Evolutionary conservation across 1,140 invertebrate species (phyloP), one percentile per base, ranked within the genome.

Genomic region (Drosophila persimilis): DNA sequence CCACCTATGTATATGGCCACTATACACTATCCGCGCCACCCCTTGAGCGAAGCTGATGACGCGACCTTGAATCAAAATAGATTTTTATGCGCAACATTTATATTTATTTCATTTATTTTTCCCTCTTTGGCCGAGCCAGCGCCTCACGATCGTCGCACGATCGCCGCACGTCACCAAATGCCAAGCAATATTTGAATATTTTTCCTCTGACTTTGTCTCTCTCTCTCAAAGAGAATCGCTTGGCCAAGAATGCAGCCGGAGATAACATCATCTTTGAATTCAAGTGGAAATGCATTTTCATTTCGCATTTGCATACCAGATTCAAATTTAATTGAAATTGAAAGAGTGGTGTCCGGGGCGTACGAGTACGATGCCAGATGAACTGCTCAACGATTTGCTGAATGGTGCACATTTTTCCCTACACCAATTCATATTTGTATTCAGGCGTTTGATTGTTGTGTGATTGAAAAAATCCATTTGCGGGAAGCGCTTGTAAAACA

Each of bases 11-110:
- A 20, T 20, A 20, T 20, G 20, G 20, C 9, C 59, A 45, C 20
- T 26, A 29, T 31, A 9, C 17, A 13, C 20, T 54, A 52, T 20
- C 22, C 57, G 54, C 29, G 57, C 60, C 45, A 58, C 53, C 53
- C 62, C 59, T 8, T 57, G 51, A 63, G 51, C 69, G 57, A 74
- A 73, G 74, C 67, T 85, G 78, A 78, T 81, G 81, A 88, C 70
- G 70, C 73, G 81, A 86, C 81, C 81, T 86, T 86, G 81, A 69
- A 86, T 81, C 24, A 61, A 86, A 86, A 86, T 86, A 86, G 81
- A 81, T 63, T 78, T 80, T 81, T 75, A 72, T 80, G 70, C 77
- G 81, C 77, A 55, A 85, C 69, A 75, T 54, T 60, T 73, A 31
- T 51, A 58, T 63, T 46, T 58, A 63, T 58, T 50, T 39, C 57